Conservation (phyloP, 2,113 vertebrate genomes). For the Chloebia gouldiae region DNA sequence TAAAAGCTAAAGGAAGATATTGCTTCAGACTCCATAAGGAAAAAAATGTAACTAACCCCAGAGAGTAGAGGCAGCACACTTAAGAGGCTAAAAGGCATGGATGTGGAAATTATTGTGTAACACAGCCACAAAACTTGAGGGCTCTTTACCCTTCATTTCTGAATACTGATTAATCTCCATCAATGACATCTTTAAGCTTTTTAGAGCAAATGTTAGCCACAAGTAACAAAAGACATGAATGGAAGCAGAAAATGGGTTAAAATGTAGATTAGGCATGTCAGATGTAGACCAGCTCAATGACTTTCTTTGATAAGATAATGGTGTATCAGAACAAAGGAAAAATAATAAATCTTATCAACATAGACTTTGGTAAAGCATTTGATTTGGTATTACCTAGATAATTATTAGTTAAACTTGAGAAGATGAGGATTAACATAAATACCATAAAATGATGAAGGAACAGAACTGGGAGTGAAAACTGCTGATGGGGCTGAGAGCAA, state of each 20-base stretch:
- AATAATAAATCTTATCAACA: slow-evolving; percentile 4
- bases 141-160: neutral
- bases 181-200: neutral
- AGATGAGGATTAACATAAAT: neutral
- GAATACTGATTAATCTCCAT: neutral
- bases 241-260: neutral
- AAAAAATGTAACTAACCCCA: neutral
- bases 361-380: slow-evolving; percentile 42
- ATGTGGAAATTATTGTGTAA: neutral
- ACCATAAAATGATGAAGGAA: neutral
- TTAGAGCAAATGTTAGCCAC: neutral
- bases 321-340: neutral
- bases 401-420: neutral
- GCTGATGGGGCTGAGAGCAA: neutral
- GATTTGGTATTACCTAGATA: neutral
- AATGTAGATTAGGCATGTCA: neutral
- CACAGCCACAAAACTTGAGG: neutral
- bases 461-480: neutral
- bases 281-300: neutral
- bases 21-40: neutral
- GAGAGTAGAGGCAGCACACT: neutral
- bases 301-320: slow-evolving; percentile 7
- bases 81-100: neutral
- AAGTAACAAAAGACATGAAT: neutral
- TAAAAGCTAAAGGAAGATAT: neutral